Evolutionary conservation across 2,113 vertebrate genomes (phyloP), one percentile per base, ranked within the genome.

Genomic region (Thamnophis sirtalis): DNA sequence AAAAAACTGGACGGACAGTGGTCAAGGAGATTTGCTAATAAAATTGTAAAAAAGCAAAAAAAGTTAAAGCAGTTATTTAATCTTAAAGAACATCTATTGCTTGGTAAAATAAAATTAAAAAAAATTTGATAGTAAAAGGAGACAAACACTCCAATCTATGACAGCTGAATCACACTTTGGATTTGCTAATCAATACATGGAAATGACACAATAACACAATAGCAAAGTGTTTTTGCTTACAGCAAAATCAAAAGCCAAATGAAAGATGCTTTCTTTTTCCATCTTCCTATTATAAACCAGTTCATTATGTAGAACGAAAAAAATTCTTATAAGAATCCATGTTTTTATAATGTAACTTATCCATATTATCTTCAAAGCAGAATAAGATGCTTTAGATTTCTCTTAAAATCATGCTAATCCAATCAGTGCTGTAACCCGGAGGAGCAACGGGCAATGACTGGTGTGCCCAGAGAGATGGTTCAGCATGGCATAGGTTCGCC

Each of bases 331-430:
- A 93, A 95, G 93, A 33, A 58, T 90, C 73, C 91, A 94, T 90
- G 95, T 86, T 93, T 96, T 95, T 53, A 17, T 33, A 94, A 96
- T 97, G 95, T 85, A 90, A 96, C 87, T 93, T 96, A 94, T 87
- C 93, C 96, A 96, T 96, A 91, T 85, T 53, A 91, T 97, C 96
- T 97, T 97, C 96, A 97, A 97, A 97, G 93, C 93, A 91, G 94
- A 96, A 63, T 15, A 93, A 93, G 51, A 92, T 96, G 33, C 2
- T 92, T 95, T 48, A 21, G 63, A 17, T 73, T 24, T 58, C 49
- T 51, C 48, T 58, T 95, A 95, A 92, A 48, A 91, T 90, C 73
- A 87, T 93, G 93, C 86, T 96, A 88, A 93, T 88, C 92, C 95
- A 97, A 91, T 96, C 95, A 43, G 43, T 3, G 43, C 43, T 43